These are phyloP conservation scores for Heterotis niloticus DNA, from an alignment of 2,113 vertebrate genomes.

Conservation along the genomic window DNA sequence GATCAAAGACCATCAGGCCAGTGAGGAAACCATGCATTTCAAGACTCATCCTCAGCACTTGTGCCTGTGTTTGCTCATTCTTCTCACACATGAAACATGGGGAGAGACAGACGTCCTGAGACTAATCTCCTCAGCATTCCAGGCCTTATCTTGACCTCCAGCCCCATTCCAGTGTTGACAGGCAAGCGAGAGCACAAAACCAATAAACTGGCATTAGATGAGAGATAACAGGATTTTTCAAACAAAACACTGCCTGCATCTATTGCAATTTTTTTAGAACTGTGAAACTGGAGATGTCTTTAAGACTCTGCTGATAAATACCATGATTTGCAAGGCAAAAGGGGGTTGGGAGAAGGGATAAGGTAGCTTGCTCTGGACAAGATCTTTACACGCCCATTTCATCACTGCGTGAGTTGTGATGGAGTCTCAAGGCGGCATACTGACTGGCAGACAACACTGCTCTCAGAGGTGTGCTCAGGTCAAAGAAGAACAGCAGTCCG, in stretches of 20 bases:
- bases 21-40: background rate
- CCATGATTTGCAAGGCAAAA: background rate
- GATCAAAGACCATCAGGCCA: background rate
- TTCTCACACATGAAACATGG: background rate
- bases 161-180: background rate
- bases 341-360: background rate
- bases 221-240: no score
- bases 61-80: background rate
- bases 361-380: conserved; percentile 2
- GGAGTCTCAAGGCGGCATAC: background rate
- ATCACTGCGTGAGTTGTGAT: conserved; percentile 2
- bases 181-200: background rate
- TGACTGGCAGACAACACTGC: no score
- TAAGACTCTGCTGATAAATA: background rate
- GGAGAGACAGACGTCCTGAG: background rate
- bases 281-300: background rate
- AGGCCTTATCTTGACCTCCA: background rate
- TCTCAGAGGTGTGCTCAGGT: background rate
- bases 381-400: background rate
- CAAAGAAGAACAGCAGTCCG: no score
- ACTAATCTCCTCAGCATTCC: background rate
- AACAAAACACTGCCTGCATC: no score
- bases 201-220: background rate
- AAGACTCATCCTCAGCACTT: background rate
- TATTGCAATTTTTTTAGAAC: no score